Conservation (phyloP, 1,140 invertebrate genomes). For the Drosophila watanabei region DNA sequence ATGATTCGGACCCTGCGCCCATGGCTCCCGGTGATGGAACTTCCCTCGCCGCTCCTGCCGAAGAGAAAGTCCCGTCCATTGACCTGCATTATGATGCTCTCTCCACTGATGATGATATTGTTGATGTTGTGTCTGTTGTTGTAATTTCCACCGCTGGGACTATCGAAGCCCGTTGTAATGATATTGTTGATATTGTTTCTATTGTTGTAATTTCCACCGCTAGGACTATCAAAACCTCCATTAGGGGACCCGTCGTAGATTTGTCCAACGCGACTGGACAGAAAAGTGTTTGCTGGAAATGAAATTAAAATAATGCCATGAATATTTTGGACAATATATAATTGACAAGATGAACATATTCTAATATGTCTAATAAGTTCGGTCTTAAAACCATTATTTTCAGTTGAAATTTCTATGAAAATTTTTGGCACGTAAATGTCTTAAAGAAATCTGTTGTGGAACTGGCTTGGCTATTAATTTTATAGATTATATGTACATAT, state of each 20-base stretch:
- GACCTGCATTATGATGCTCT: not conserved
- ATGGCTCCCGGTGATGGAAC: slow-evolving; percentile 8
- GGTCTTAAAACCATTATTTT: not conserved
- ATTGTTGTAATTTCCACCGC: no score
- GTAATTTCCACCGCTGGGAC: no score
- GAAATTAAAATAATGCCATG: not conserved
- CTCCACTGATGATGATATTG: slow-evolving; percentile 23
- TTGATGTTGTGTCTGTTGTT: slow-evolving; percentile 18
- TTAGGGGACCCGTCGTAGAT: no score
- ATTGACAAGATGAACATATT: no score
- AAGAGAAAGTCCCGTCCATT: slow-evolving; percentile 7
- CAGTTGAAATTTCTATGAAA: not conserved
- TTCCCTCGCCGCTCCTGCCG: no score
- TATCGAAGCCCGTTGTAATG: no score
- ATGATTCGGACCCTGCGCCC: slow-evolving; percentile 28
- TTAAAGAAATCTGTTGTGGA: not conserved
- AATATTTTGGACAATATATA: not conserved
- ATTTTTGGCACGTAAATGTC: not conserved
- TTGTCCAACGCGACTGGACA: no score
- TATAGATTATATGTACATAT: not conserved
- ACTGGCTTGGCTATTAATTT: not conserved
- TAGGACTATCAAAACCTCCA: no score
- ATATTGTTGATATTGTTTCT: no score
- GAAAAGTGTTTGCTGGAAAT: not conserved
- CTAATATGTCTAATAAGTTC: no score